A percentile compares a stretch with the other conserved stretches of the same genome.
phyloP scores from a whole-genome alignment of 2,113 vertebrate species.

The Melospiza melodia region DNA sequence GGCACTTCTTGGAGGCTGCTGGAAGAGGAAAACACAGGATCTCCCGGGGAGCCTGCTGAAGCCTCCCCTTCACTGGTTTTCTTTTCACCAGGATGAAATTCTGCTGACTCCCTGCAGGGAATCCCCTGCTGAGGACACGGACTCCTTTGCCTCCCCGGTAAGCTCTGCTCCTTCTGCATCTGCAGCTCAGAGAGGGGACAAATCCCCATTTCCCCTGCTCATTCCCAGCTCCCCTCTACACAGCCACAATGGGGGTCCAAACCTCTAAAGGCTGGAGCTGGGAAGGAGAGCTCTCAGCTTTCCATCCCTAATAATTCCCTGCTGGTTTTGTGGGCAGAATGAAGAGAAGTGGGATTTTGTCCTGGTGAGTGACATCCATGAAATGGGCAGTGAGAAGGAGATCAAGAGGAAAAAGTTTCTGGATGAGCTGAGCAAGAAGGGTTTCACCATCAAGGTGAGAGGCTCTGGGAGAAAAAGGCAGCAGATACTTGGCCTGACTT shows the following conservation, averaged over 20 bases:
- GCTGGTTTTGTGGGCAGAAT: neutral
- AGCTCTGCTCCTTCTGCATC: neutral
- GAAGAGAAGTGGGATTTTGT: slow-evolving; percentile 80
- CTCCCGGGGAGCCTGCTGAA: neutral
- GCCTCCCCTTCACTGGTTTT: neutral
- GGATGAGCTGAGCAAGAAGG: slow-evolving; percentile 71
- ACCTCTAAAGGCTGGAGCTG: neutral
- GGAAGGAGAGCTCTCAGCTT: neutral
- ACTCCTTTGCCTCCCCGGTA: neutral
- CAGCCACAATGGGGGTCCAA: neutral
- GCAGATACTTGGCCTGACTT: too few species aligned
- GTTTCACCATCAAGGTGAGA: slow-evolving; percentile 80
- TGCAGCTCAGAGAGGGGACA: neutral
- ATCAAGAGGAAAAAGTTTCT: slow-evolving; percentile 79
- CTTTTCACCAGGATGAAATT: slow-evolving; percentile 16
- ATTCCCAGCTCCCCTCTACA: neutral
- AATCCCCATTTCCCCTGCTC: neutral
- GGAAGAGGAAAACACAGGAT: accelerated
- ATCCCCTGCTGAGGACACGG: neutral
- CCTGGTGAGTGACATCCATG: slow-evolving; percentile 73
- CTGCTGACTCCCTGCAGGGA: slow-evolving; percentile 14
- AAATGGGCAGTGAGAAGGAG: neutral
- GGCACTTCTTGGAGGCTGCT: neutral
- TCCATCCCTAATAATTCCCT: neutral
- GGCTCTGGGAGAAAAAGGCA: neutral